Base-by-base conservation (phyloP, 2,888 invertebrate genomes). In the Lampropteryx suffumata region DNA sequence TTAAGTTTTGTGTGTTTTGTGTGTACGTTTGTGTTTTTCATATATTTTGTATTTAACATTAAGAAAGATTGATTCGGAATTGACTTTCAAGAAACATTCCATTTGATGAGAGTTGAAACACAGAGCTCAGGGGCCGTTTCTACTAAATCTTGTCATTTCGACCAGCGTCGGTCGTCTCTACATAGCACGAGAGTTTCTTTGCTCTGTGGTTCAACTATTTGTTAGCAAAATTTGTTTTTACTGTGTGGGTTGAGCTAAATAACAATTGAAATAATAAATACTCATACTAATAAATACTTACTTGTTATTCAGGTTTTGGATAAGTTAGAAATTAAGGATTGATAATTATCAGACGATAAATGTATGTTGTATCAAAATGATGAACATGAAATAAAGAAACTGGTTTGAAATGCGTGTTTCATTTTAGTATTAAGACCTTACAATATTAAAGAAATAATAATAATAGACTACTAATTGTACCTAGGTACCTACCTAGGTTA, bases 351-450 rank as follows among this genome's bases (percentile, higher is more conserved):
- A 83, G 90, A 90, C 84, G 90, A 90, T 90, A 90, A 90, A 80
- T 90, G 90, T 90, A 91, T 90, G 91, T 90, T 91, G 90, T 91
- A 91, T 86, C 90, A 86, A 90, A 90, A 89, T 80, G 86, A 86
- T 84, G 88, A 86, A 90, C 87, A 88, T 75, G 82, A 87, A 88
- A 89, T 90, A 90, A 90, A 90, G 84, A 88, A 90, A 90, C 88
- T 89, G 90, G 90, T 91, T 91, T 90, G 90, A 90, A 61, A 76
- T 69, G 62, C 57, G 74, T 53, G 79, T 88, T 88, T 88, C 67
- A 87, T 86, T 77, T 73, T n/a, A 26, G 24, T 8, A 26, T 33
- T 27, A 34, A 28, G 7, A 36, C 35, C 35, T 45, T 3, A n/a
- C n/a, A n/a, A n/a, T n/a, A n/a, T n/a, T n/a, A n/a, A n/a, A n/a